phyloP scores from a whole-genome alignment of 2,888 invertebrate species.

The Antheraea yamamai region DNA sequence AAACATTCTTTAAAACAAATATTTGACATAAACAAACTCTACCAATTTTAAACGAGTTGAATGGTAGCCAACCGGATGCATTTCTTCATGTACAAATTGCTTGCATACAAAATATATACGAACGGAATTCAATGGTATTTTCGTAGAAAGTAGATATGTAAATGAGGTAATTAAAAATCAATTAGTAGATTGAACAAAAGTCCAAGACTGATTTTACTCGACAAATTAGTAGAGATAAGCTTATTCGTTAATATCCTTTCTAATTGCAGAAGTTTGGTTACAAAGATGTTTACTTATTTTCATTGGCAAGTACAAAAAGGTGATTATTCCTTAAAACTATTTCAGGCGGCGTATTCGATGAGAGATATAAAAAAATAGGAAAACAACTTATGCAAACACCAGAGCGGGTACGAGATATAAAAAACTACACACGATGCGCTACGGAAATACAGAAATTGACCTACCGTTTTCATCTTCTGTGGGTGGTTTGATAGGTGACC shows the following conservation, averaged over 20 bases:
- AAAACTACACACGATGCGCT: not conserved
- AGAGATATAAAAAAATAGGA: too few relatives aligned
- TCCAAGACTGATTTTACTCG: not conserved
- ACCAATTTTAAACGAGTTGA: not conserved
- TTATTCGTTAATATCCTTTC: too few relatives aligned
- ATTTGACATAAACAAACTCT: too few relatives aligned
- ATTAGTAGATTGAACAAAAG: not conserved
- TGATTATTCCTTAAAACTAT: too few relatives aligned
- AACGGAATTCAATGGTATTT: not conserved
- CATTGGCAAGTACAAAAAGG: too few relatives aligned
- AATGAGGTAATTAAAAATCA: not conserved
- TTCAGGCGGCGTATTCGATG: too few relatives aligned
- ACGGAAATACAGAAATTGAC: conserved; percentile 14
- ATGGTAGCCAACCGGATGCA: not conserved
- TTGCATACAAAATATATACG: not conserved
- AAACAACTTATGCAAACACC: too few relatives aligned
- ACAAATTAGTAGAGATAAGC: too few relatives aligned
- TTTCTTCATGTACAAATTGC: not conserved
- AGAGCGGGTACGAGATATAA: not conserved
- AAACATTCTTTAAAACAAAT: too few relatives aligned
- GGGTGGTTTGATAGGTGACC: conserved; percentile 89
- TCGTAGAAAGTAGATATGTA: not conserved
- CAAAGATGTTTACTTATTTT: too few relatives aligned
- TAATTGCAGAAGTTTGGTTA: too few relatives aligned
- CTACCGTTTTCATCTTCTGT: conserved; percentile 82